Base-by-base conservation (phyloP, 1,140 invertebrate species). In the Pachyrhynchus sulphureomaculatus region DNA sequence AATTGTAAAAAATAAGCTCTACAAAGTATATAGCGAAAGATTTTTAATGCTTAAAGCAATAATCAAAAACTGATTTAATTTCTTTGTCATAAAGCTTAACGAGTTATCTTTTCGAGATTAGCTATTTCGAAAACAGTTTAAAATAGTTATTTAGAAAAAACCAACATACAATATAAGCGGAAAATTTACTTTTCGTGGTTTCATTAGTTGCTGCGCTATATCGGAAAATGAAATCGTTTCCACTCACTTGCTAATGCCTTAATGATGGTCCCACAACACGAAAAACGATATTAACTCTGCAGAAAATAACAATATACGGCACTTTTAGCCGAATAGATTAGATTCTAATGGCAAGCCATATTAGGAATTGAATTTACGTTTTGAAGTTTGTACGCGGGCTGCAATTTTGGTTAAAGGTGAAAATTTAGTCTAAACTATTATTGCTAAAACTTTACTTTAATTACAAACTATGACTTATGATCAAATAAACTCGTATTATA, bases 271-370 rank as follows among this genome's bases (percentile, higher is more conserved):
- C 42, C 55, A 48, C 44, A 58, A 58, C 55, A 58, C 55, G 55
- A 58, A 48, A 34, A 47, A 58, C 55, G 45, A 58, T 58, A 58
- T 58, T 58, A 58, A 58, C 42, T 32, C 34, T 18, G 45, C 13
- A 39, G 45, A 58, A 58, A 58, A 48, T 58, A 58, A 58, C 55
- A 58, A 58, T 58, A 58, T 58, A 48, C 34, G 21, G 55, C 55
- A 58, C 44, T 58, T 58, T 58, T 39, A 47, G 55, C 23, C 44
- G 55, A 58, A 58, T 58, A 58, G 42, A 58, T 58, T 58, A 58
- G 42, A 23, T 58, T 58, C 55, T 58, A 58, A 58, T 58, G 55
- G 42, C 23, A 18, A 48, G 33, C 55, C 32, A 48, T 58, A 58
- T 58, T 58, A 58, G 18, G 42, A 58, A 39, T 47, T 47, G 39